These are phyloP conservation scores for Siderastrea radians DNA, from an alignment of 92 coral and sea anemone species.

Conservation along the genomic window DNA sequence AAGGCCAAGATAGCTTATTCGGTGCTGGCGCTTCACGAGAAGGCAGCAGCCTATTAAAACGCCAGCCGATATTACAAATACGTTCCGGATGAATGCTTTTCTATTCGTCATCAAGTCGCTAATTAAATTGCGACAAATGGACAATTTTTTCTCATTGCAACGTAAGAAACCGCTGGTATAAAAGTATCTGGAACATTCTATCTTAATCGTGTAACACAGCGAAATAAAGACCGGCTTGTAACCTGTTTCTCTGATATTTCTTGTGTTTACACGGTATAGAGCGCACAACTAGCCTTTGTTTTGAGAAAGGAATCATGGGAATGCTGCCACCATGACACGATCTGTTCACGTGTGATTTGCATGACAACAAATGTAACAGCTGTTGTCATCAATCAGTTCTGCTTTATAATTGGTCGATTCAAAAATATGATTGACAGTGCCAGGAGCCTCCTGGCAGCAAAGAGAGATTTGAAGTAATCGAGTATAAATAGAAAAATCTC, in stretches of 20 bases:
- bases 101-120: conserved; percentile 28
- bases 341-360: conserved; percentile 27
- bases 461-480: neutral
- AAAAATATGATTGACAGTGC: conserved; percentile 2
- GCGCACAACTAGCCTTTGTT: conserved; percentile 19
- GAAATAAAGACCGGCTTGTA: neutral
- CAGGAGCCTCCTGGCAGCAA: neutral
- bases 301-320: conserved; percentile 42
- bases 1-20: neutral
- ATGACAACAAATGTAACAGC: conserved; percentile 30
- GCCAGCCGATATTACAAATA: neutral
- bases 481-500: neutral
- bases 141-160: neutral
- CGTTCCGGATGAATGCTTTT: conserved; percentile 47
- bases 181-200: neutral
- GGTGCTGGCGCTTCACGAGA: no score
- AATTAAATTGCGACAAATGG: neutral
- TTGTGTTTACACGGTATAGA: neutral
- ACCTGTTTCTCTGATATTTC: neutral
- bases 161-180: neutral
- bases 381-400: neutral
- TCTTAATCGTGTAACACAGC: no score
- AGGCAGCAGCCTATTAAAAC: no score
- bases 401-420: conserved; percentile 10
- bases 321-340: conserved; percentile 23